These are phyloP conservation scores for Saturnia japonica DNA, from an alignment of 2,888 invertebrate genomes.

Conservation along the genomic window DNA sequence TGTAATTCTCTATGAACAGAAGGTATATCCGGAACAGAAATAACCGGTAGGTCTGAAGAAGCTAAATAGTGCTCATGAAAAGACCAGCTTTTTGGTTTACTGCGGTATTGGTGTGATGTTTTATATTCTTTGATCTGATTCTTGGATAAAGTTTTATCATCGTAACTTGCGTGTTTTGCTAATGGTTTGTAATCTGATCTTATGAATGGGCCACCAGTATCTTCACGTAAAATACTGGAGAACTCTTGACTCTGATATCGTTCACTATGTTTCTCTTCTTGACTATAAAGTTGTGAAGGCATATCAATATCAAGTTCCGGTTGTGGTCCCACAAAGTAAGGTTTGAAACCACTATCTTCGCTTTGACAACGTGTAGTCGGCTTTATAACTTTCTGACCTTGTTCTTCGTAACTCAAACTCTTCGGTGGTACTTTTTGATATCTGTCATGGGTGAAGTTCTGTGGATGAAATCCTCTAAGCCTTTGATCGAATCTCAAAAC, in stretches of 20 bases:
- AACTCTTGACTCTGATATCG: slow-evolving; percentile 86
- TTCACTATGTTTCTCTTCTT: slow-evolving; percentile 84
- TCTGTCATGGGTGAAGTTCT: slow-evolving; percentile 59
- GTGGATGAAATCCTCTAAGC: slow-evolving; percentile 55
- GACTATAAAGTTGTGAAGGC: slow-evolving; percentile 81
- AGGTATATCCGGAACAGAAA: slow-evolving; percentile 80
- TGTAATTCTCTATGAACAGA: slow-evolving; percentile 71
- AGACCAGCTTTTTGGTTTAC: slow-evolving; percentile 84
- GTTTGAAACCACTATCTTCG: slow-evolving; percentile 79
- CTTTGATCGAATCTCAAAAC: slow-evolving; percentile 68
- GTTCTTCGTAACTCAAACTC: slow-evolving; percentile 76
- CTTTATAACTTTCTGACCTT: slow-evolving; percentile 70
- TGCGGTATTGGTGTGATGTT: slow-evolving; percentile 78
- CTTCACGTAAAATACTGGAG: slow-evolving; percentile 74
- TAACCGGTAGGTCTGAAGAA: slow-evolving; percentile 78
- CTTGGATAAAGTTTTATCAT: slow-evolving; percentile 84
- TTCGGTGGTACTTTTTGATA: slow-evolving; percentile 72
- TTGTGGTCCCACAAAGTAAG: slow-evolving; percentile 69
- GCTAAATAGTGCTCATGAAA: slow-evolving; percentile 84
- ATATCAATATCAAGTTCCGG: slow-evolving; percentile 81
- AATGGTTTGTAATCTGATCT: slow-evolving; percentile 82
- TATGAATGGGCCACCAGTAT: slow-evolving; percentile 63
- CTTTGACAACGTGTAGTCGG: slow-evolving; percentile 82
- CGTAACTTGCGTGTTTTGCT: slow-evolving; percentile 85
- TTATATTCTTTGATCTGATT: slow-evolving; percentile 85